Evolutionary conservation across 2,888 invertebrate species (phyloP), one percentile per base, ranked within the genome.

Genomic region (Apamea sordens): DNA sequence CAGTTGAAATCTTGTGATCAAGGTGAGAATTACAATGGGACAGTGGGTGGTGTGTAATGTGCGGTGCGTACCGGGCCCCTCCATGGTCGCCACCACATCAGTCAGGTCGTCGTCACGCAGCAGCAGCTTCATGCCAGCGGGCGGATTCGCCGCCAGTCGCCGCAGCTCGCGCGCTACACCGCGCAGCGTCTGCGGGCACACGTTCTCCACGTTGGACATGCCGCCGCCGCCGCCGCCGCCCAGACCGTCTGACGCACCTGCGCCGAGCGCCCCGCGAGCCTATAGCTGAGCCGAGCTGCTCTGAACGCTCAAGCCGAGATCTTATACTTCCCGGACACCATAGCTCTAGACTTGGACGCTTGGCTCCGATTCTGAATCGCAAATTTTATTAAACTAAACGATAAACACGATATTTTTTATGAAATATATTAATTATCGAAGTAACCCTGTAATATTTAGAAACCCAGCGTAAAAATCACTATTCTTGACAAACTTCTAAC

Each of bases 61-160:
- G n/a, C 0, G 13, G 4, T 47, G 18, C 78, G 44, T 81, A 96
- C 96, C 96, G 21, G 99, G 99, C 1, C 99, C 99, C 90, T 99
- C 99, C 92, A 99, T 98, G 86, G 98, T 97, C 32, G 99, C 99
- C 93, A 99, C 98, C 91, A 99, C 99, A 94, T 99, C 99, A 67
- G 99, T 99, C 82, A 99, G 98, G 96, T 99, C 99, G 93, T 99
- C 98, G 89, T 99, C 99, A 92, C 99, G 99, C 86, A 99, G 97
- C 94, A 98, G 97, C 90, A 99, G 98, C 97, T 98, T 98, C 88
- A 99, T 98, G 87, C 99, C 99, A 97, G 99, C 99, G 77, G 99
- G 98, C 87, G 99, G 98, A 91, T 98, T 97, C 87, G 98, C 97
- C 80, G 98, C 98, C 92, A 99, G 97, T 89, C 98, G 98, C 91